These are phyloP conservation scores for Alouatta palliata DNA, from an alignment of 2,113 vertebrate genomes.

Conservation along the genomic window DNA sequence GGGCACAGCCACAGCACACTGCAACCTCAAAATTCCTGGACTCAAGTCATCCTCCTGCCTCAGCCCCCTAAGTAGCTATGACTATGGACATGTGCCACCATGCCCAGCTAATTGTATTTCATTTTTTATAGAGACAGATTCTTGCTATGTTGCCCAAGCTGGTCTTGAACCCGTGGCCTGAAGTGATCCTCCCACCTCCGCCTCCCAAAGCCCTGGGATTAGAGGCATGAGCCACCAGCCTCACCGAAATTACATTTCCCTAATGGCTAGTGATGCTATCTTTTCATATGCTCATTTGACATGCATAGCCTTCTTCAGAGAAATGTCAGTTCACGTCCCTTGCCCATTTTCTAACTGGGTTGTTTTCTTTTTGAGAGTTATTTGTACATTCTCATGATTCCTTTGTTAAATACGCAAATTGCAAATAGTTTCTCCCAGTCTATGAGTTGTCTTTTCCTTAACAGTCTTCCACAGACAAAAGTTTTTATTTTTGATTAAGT, in stretches of 20 bases:
- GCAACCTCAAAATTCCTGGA: too few species aligned
- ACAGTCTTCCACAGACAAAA: background rate
- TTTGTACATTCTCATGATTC: background rate
- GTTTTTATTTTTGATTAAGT: background rate
- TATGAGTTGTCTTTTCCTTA: background rate
- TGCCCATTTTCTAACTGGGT: background rate
- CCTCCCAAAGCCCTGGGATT: too few species aligned
- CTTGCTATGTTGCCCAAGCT: too few species aligned
- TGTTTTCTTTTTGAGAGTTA: background rate
- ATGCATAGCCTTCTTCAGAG: background rate
- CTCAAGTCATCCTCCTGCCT: too few species aligned
- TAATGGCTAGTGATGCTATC: background rate
- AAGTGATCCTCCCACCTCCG: too few species aligned
- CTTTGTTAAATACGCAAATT: background rate
- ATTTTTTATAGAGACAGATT: too few species aligned
- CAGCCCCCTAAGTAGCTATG: too few species aligned
- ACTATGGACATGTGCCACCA: too few species aligned
- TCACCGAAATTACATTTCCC: background rate
- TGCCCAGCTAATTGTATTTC: too few species aligned
- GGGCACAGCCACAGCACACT: too few species aligned
- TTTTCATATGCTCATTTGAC: background rate
- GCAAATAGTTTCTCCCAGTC: constrained; percentile 6
- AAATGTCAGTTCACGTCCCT: background rate
- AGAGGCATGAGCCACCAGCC: too few species aligned
- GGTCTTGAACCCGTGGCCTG: too few species aligned